These are phyloP conservation scores for Betta splendens DNA, from an alignment of 2,797 vertebrate genomes.

Conservation along the genomic window DNA sequence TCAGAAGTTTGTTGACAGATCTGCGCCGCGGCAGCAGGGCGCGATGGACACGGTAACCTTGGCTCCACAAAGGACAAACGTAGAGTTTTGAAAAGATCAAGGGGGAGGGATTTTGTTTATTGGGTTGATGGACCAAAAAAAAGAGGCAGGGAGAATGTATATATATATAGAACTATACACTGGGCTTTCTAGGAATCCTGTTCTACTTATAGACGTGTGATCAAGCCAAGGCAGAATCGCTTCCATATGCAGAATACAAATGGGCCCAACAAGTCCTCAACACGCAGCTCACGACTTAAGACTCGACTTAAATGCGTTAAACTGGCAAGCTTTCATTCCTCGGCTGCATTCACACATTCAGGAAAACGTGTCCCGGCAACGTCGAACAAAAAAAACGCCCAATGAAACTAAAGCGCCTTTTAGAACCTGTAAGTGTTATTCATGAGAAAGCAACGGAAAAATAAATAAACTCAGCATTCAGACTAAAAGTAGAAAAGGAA, in stretches of 20 bases:
- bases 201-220: constrained; percentile 11
- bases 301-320: constrained; percentile 11
- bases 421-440: background rate
- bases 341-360: constrained; percentile 11
- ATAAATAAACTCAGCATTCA: background rate
- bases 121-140: constrained; percentile 42
- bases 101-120: constrained; percentile 57
- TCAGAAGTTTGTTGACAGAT: constrained; percentile 79
- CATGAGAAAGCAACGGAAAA: background rate
- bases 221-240: constrained; percentile 9
- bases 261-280: constrained; percentile 1
- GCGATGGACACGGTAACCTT: constrained; percentile 74
- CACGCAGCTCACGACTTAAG: background rate
- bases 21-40: constrained; percentile 61
- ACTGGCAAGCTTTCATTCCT: constrained; percentile 2
- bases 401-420: constrained; percentile 5
- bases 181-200: constrained; percentile 6
- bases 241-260: constrained; percentile 14
- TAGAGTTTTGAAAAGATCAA: constrained; percentile 72
- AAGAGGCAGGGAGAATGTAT: constrained; percentile 3
- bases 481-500: too few relatives aligned
- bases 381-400: background rate
- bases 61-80: constrained; percentile 73
- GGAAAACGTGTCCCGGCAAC: background rate
- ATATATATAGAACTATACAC: background rate